phyloP scores from a whole-genome alignment of 2,113 vertebrate species.

The Egretta garzetta region DNA sequence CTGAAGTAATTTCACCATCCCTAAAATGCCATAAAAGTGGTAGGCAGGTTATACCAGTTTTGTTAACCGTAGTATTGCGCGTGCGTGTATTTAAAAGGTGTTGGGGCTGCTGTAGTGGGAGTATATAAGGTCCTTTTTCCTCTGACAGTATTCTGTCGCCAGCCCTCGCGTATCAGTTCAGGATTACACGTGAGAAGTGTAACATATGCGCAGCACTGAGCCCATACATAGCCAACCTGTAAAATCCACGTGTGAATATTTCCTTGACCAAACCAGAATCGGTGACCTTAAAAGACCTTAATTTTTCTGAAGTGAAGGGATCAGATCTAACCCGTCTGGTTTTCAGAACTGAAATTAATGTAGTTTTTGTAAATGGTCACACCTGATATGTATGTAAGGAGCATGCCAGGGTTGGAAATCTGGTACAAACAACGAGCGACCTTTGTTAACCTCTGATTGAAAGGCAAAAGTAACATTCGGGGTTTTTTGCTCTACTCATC shows the following conservation, averaged over 20 bases:
- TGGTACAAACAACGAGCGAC: neutral
- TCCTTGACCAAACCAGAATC: neutral
- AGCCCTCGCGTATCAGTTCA: neutral
- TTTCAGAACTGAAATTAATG: neutral
- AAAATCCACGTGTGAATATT: neutral
- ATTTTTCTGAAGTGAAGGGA: neutral
- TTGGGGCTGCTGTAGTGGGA: neutral
- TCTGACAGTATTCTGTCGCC: neutral
- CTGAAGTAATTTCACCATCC: neutral
- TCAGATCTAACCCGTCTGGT: neutral
- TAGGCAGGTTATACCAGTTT: constrained; percentile 16
- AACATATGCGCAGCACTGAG: neutral
- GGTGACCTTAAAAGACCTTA: neutral
- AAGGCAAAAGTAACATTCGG: neutral
- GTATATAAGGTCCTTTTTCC: neutral
- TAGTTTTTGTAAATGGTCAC: neutral
- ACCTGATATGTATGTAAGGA: neutral
- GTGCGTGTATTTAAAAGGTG: neutral
- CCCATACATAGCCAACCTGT: neutral
- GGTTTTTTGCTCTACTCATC: neutral
- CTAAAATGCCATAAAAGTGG: constrained; percentile 12
- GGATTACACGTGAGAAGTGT: neutral
- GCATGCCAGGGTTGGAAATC: neutral
- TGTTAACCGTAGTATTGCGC: neutral
- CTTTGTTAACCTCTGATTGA: neutral